Percentiles rank a stretch among this genome's conserved stretches.
Evolutionary conservation across 1,140 invertebrate species (phyloP).

Genomic region (Cardiocondyla obscurior): DNA sequence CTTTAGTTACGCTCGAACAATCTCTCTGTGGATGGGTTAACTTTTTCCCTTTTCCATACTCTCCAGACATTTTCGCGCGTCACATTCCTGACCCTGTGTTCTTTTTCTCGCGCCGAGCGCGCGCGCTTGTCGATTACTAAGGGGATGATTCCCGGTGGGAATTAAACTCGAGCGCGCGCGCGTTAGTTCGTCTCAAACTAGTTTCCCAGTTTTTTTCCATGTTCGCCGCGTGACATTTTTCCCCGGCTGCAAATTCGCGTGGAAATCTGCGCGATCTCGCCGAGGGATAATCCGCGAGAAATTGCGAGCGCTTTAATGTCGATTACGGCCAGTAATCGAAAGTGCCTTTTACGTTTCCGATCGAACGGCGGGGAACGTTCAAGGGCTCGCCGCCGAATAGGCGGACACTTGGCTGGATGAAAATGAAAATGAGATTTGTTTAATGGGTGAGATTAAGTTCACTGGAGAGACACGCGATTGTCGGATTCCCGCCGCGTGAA

Average conservation of each 20-base stretch:
- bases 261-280: conserved; percentile 4
- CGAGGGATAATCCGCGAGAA: conserved; percentile 30
- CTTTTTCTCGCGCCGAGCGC: conserved; percentile 13
- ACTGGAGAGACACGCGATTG: background rate
- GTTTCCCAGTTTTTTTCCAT: conserved; percentile 22
- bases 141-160: conserved; percentile 18
- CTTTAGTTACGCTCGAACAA: conserved; percentile 25
- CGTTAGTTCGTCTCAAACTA: conserved; percentile 31
- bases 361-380: background rate
- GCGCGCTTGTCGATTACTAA: conserved; percentile 53
- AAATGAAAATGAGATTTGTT: conserved; percentile 57
- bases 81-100: background rate
- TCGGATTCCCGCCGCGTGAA: background rate
- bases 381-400: background rate
- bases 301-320: conserved; percentile 28
- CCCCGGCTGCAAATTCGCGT: conserved; percentile 3
- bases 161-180: conserved; percentile 23
- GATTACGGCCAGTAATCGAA: conserved; percentile 28
- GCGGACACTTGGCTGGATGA: conserved; percentile 9
- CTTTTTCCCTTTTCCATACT: background rate
- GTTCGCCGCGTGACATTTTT: conserved; percentile 15
- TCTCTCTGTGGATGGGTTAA: background rate
- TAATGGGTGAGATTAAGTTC: conserved; percentile 38
- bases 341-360: conserved; percentile 2
- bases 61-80: conserved; percentile 30